phyloP scores from a whole-genome alignment of 2,113 vertebrate genomes.

The Circaetus cinerascens region DNA sequence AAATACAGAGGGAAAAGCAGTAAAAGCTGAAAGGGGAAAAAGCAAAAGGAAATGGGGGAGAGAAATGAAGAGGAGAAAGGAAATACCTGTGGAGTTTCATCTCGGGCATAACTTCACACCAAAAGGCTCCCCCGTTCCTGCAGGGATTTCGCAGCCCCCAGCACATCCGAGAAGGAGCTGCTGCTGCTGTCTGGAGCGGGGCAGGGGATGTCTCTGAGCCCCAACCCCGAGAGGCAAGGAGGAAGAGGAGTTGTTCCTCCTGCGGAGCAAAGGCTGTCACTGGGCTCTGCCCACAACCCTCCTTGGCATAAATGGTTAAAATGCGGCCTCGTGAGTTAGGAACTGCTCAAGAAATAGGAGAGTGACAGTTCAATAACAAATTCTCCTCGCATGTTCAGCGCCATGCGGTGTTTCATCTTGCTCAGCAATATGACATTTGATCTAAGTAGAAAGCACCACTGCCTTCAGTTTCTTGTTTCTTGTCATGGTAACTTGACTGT shows the following conservation, averaged over 20 bases:
- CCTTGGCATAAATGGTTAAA: neutral
- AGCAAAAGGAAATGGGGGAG: neutral
- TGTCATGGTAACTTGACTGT: neutral
- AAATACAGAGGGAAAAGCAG: neutral
- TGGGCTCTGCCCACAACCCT: neutral
- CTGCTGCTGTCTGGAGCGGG: neutral
- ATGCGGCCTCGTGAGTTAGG: neutral
- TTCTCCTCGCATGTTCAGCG: neutral
- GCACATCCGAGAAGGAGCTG: neutral
- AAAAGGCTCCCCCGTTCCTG: neutral
- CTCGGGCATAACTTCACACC: neutral
- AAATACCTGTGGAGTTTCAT: neutral
- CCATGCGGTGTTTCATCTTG: rapidly evolving
- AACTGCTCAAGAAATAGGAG: neutral
- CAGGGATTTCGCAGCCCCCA: neutral
- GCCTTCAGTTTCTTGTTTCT: neutral
- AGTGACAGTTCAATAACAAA: neutral
- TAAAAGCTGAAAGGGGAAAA: neutral
- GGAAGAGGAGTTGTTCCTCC: neutral
- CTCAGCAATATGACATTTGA: neutral
- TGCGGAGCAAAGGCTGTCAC: neutral
- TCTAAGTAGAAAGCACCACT: neutral
- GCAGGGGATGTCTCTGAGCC: neutral
- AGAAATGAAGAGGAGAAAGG: neutral
- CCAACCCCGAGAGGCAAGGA: rapidly evolving